phyloP scores from a whole-genome alignment of 1,140 invertebrate species.

The Drosophila repletoides region DNA sequence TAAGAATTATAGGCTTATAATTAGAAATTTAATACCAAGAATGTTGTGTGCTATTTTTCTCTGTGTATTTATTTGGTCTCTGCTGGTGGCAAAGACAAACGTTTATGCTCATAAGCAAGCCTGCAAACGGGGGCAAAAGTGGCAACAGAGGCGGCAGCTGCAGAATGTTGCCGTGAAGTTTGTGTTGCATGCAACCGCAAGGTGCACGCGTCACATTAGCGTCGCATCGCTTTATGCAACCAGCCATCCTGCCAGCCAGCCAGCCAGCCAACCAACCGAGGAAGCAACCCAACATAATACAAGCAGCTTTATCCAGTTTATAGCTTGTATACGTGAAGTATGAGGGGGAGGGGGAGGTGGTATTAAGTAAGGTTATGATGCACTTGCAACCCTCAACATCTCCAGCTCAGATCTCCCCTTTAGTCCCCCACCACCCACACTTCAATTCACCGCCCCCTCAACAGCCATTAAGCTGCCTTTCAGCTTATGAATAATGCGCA shows the following conservation, averaged over 20 bases:
- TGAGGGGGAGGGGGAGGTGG: no score
- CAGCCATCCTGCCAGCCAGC: no score
- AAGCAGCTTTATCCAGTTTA: no score
- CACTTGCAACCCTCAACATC: no score
- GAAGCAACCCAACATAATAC: neutral
- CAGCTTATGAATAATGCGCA: constrained; percentile 78
- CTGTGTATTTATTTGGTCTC: constrained; percentile 18
- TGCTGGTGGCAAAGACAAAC: constrained; percentile 45
- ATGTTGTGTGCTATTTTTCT: no score
- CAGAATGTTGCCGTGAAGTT: constrained; percentile 18
- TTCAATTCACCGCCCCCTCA: neutral
- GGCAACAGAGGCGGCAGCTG: constrained; percentile 25
- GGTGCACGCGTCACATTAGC: constrained; percentile 44
- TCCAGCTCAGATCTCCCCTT: neutral
- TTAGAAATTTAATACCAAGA: no score
- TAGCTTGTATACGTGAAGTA: no score
- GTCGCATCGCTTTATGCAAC: constrained; percentile 34
- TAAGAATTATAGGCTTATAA: no score
- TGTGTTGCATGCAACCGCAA: constrained; percentile 58
- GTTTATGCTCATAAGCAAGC: constrained; percentile 5
- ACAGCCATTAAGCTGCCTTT: constrained; percentile 62
- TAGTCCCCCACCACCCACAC: neutral
- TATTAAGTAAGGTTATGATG: no score
- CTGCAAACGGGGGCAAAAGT: constrained; percentile 13
- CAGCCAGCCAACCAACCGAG: neutral